Conservation (phyloP, 1,140 invertebrate genomes). For the Lamellibrachia luymesi region DNA sequence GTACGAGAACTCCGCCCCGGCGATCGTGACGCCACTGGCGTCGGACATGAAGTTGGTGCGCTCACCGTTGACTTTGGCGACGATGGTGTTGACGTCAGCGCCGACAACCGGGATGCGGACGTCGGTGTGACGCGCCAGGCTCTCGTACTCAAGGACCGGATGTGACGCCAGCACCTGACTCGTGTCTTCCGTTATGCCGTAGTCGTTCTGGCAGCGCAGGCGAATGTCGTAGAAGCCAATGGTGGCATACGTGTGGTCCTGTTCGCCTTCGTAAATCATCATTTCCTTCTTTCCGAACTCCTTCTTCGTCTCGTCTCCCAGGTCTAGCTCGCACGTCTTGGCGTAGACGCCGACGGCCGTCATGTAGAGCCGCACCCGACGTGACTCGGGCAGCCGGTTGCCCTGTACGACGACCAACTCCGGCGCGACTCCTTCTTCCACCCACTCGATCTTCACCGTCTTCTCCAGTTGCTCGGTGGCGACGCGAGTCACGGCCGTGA, state of each 20-base stretch:
- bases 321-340: conserved; percentile 10
- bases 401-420: conserved; percentile 34
- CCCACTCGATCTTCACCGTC: conserved; percentile 34
- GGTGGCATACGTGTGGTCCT: neutral
- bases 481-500: conserved; percentile 35
- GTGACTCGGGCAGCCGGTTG: conserved; percentile 27
- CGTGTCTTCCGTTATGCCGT: neutral
- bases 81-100: neutral
- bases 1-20: neutral
- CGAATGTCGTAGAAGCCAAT: conserved; percentile 23
- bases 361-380: conserved; percentile 23
- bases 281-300: neutral
- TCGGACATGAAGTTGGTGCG: neutral
- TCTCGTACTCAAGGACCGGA: conserved; percentile 1
- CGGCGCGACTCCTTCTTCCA: conserved; percentile 42
- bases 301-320: neutral
- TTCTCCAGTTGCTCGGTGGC: conserved; percentile 17
- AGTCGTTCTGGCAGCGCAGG: conserved; percentile 14
- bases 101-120: conserved; percentile 12
- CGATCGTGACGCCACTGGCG: neutral
- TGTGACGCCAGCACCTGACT: neutral
- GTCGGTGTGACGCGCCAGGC: neutral
- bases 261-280: neutral
- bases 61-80: neutral
- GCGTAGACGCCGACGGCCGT: conserved; percentile 29